Evolutionary conservation across 2,888 invertebrate species (phyloP), one percentile per base, ranked within the genome.

Genomic region (Amblyjoppa fuscipennis): DNA sequence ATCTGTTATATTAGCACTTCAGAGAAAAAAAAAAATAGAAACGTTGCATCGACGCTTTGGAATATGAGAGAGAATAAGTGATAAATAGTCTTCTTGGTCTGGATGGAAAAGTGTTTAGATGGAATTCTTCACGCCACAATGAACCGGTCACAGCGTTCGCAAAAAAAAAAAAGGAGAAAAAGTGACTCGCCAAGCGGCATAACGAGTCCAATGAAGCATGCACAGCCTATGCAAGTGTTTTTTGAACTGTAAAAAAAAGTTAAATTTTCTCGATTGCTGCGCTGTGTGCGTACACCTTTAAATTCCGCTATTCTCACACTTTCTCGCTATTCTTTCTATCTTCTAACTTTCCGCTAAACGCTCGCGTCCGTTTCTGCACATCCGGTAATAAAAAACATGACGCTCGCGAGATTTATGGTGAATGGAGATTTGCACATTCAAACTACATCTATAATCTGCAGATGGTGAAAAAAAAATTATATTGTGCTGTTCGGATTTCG

Each of bases 51-150:
- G 51, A 75, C 71, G 82, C 70, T 79, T 83, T 83, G 45, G 56
- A 59, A 69, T 78, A 64, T 74, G 56, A 77, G 69, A 69, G 70
- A 78, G 85, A 85, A 88, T 80, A 80, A 85, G 71, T 88, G 87
- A 87, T 86, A 80, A 82, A 87, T 81, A 75, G 86, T 71, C 84
- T 87, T 81, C 83, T 87, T 89, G 87, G 87, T 81, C 81, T 89
- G 85, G 85, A 87, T 83, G 86, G 6, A 41, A 41, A 85, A 87
- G 83, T 88, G 84, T 89, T 90, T 89, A 89, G 85, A 83, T 87
- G 53, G 85, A 86, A 76, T 83, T 85, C 82, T 2, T 70, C 64
- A 53, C 53, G 69, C 45, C 38, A 45, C 53, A 82, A 66, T 41
- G 49, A 59, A 61, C 28, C 61, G 13, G 28, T 68, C 79, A 61